Base-by-base conservation (phyloP, 92 coral and sea anemone species). In the Bergia puertoricense region DNA sequence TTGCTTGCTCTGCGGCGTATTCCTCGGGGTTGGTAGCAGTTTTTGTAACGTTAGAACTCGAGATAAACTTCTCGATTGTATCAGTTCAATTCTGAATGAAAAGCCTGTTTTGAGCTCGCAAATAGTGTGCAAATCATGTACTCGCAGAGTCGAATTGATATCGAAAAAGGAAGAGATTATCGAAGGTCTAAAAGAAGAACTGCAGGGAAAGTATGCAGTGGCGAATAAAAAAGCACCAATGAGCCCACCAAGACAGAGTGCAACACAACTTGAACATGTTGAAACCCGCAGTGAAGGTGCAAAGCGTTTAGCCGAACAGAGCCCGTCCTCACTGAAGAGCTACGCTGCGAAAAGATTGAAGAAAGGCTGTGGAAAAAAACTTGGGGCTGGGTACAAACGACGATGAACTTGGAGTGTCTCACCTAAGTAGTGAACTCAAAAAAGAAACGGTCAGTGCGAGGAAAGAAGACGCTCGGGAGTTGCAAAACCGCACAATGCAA, bases 271-370 rank as follows among this genome's bases (percentile, higher is more conserved):
- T 67, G 73, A 67, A 67, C 8, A 67, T 20, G 73, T 67, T 67
- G 73, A 67, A 67, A 30, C 73, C 73, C 73, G 73, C 73, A 67
- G 73, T 67, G 73, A 67, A 71, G 42, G 42, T 71, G 75, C 75
- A 71, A 71, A 71, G 75, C 41, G 75, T 51, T 9, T 51, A 8
- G 57, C 57, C 57, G 1, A 51, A 51, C 57, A 51, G 57, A 11
- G 57, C 15, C 42, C 42, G 76, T 71, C 76, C 76, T 71, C 76
- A 71, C 76, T 23, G 76, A 71, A 71, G 76, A 71, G 43, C 76
- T 71, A 71, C 76, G 76, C 76, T 71, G 76, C 76, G 76, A 71
- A 71, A 71, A 10, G 43, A 51, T 9, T 51, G 57, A 51, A 51
- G 57, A 51, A 51, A 51, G 57, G 57, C 16, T 51, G 16, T 1